Evolutionary conservation across 2,113 vertebrate species (phyloP), one percentile per base, ranked within the genome.

Genomic region (Paracanthobrama guichenoti): DNA sequence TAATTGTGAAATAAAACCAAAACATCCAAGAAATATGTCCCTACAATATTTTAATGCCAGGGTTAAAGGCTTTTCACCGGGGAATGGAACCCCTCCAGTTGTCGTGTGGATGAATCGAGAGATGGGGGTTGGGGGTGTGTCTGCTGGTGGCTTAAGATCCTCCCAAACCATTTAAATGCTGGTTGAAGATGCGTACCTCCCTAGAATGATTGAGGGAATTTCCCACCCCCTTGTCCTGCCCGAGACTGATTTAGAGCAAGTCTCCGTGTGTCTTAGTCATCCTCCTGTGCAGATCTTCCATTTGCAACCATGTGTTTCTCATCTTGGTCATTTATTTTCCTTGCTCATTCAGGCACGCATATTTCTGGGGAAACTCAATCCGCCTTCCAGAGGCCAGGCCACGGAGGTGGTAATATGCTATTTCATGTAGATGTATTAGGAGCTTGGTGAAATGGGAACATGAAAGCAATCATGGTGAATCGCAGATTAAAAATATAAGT

Each of bases 281-380:
- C 73, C 71, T 75, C 78, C 31, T 11, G 59, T 81, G 35, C 60
- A 48, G n/a, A 62, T 66, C 66, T 78, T 35, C 81, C 79, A 60
- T 82, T 85, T 69, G 20, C 81, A 66, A 74, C 88, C 93, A 95
- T 94, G 91, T 95, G 94, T 91, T 93, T 94, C 89, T 87, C 91
- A 94, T 95, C 92, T 91, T 78, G 84, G 59, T 76, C 87, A 42
- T 85, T 88, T 90, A 85, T 91, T 90, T 91, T 91, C 90, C 87
- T 86, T 82, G 85, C 88, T 87, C 89, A 66, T 76, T 91, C 86
- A 48, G 85, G 78, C 39, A 60, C 71, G 72, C 90, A 90, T 91
- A 86, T 89, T 93, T 92, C 88, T 90, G 88, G 79, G 87, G 92
- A 92, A 93, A 94, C 88, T 88, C 73, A 80, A 91, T 92, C 90